These are phyloP conservation scores for Agrotis ipsilon DNA, from an alignment of 2,888 invertebrate genomes.

Conservation along the genomic window DNA sequence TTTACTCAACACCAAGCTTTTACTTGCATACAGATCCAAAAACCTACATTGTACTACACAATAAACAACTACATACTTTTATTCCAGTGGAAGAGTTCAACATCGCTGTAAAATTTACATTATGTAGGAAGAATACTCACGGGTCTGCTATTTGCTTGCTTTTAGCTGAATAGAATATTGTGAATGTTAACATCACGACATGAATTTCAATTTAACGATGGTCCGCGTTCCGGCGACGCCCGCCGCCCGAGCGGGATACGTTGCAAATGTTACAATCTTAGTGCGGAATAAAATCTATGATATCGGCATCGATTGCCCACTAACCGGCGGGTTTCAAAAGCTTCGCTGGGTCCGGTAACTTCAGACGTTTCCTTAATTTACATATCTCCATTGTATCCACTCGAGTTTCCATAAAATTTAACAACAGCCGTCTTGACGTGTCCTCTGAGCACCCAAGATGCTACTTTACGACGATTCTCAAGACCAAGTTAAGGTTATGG, in stretches of 20 bases:
- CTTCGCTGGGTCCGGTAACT: slow-evolving; percentile 69
- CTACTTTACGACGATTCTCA: slow-evolving; percentile 88
- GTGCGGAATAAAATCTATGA: slow-evolving; percentile 68
- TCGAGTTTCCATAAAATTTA: slow-evolving; percentile 88
- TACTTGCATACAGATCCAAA: slow-evolving; percentile 31
- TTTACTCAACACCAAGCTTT: slow-evolving; percentile 14
- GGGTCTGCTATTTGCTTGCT: slow-evolving; percentile 70
- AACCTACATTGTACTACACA: slow-evolving; percentile 51
- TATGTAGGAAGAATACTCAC: slow-evolving; percentile 68
- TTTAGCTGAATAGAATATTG: slow-evolving; percentile 78
- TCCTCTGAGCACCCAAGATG: slow-evolving; percentile 86
- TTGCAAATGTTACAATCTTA: slow-evolving; percentile 70
- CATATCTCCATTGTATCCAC: slow-evolving; percentile 86
- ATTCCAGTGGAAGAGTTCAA: slow-evolving; percentile 62
- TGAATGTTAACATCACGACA: slow-evolving; percentile 75
- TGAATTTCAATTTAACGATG: slow-evolving; percentile 80
- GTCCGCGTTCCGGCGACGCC: slow-evolving; percentile 62
- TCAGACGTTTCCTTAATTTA: slow-evolving; percentile 81
- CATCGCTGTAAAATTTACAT: slow-evolving; percentile 69
- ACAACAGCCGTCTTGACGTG: slow-evolving; percentile 85
- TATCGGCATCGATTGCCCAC: slow-evolving; percentile 66
- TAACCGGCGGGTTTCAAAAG: slow-evolving; percentile 73
- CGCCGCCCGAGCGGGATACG: slow-evolving; percentile 52
- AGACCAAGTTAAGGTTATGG: slow-evolving; percentile 88
- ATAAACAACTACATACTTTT: slow-evolving; percentile 64